These are phyloP conservation scores for Brachypalpus laphriformis DNA, from an alignment of 2,888 invertebrate genomes.

Conservation along the genomic window DNA sequence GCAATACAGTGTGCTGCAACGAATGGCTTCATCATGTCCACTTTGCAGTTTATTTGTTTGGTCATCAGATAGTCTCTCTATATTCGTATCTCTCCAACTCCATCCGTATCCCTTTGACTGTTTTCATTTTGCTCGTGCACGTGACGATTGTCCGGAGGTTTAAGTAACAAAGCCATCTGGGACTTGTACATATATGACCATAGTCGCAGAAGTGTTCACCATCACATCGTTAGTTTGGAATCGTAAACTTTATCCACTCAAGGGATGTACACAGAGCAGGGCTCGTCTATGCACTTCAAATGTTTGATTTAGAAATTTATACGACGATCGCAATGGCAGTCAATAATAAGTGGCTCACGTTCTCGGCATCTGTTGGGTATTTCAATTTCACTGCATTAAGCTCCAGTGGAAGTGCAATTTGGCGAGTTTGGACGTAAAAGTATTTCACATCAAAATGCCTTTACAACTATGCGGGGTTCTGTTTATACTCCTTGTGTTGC, in stretches of 20 bases:
- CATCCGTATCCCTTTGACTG: neutral
- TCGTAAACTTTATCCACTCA: conserved; percentile 26
- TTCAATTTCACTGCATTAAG: neutral
- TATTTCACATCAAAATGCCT: too few species aligned
- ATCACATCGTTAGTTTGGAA: neutral
- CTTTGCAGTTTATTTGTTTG: conserved; percentile 67
- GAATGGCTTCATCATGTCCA: conserved; percentile 63
- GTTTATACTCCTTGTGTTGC: too few species aligned
- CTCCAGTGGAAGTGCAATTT: neutral
- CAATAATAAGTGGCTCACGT: conserved; percentile 2
- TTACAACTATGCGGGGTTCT: too few species aligned
- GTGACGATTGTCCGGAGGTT: conserved; percentile 31
- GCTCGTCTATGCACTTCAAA: conserved; percentile 2
- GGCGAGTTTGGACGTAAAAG: neutral
- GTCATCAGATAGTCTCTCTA: conserved; percentile 32
- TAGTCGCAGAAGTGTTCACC: conserved; percentile 7
- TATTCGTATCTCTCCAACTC: neutral
- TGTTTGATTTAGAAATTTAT: conserved; percentile 13
- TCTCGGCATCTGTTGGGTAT: neutral
- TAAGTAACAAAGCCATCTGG: conserved; percentile 41
- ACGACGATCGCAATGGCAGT: neutral
- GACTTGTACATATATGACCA: conserved; percentile 13
- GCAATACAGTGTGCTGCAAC: conserved; percentile 35
- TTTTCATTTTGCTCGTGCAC: conserved; percentile 17
- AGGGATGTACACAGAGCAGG: neutral